Evolutionary conservation across 2,113 vertebrate species (phyloP).

Genomic region (Cathartes aura): DNA sequence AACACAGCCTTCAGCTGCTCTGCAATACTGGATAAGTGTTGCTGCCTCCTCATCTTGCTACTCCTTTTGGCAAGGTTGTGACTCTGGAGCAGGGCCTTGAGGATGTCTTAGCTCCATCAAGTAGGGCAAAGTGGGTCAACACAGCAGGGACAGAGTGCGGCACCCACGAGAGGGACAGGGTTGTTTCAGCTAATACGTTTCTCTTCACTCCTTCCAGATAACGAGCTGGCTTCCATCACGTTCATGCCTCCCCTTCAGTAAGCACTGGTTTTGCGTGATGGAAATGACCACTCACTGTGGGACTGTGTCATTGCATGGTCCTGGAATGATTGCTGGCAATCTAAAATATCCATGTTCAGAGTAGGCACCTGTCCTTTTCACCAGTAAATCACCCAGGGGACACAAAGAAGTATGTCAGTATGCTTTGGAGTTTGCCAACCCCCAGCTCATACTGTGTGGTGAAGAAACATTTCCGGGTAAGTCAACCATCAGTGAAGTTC

Average conservation of each 20-base stretch:
- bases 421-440: background rate
- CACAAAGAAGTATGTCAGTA: background rate
- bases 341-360: background rate
- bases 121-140: background rate
- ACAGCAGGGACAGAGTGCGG: background rate
- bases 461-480: background rate
- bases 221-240: background rate
- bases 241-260: background rate
- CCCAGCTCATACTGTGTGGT: background rate
- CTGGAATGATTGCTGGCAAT: background rate
- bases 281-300: background rate
- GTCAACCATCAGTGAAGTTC: background rate
- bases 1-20: background rate
- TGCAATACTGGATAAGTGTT: background rate
- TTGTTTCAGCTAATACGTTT: background rate
- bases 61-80: background rate
- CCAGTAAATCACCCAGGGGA: background rate
- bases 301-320: background rate
- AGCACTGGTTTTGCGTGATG: accelerated
- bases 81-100: background rate
- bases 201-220: background rate
- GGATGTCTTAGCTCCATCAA: background rate
- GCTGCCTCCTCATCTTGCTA: background rate
- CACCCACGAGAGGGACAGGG: background rate
- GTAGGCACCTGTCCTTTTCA: background rate